Percentiles rank a stretch among this genome's conserved stretches.
Conservation (phyloP, 2,888 invertebrate species). For the Diogma glabrata region DNA sequence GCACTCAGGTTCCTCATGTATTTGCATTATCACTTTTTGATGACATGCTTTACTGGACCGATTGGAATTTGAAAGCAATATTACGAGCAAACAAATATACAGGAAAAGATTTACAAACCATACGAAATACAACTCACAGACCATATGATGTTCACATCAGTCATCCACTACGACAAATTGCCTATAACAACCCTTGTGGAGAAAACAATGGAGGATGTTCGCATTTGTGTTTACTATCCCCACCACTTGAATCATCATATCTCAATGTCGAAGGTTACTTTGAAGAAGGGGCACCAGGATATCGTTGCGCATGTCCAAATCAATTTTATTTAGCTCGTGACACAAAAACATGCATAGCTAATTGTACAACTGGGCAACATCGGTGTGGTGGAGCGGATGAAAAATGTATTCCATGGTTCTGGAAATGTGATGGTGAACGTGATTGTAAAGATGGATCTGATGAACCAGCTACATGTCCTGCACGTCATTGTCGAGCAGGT, state of each 20-base stretch:
- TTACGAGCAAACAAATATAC: conserved; percentile 86
- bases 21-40: conserved; percentile 92
- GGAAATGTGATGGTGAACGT: conserved; percentile 82
- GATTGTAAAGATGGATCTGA: conserved; percentile 89
- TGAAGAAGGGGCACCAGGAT: conserved; percentile 66
- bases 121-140: conserved; percentile 86
- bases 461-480: conserved; percentile 73
- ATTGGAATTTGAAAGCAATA: conserved; percentile 94
- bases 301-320: conserved; percentile 89
- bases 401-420: conserved; percentile 67
- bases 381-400: conserved; percentile 50
- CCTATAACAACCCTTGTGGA: conserved; percentile 83
- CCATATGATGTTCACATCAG: conserved; percentile 90
- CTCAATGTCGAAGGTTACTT: conserved; percentile 66
- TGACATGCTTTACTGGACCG: conserved; percentile 91
- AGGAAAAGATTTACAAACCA: conserved; percentile 56
- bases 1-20: conserved; percentile 81
- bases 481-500: conserved; percentile 74
- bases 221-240: conserved; percentile 85
- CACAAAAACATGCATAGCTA: conserved; percentile 80
- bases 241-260: conserved; percentile 64
- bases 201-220: conserved; percentile 90
- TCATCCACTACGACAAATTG: conserved; percentile 76
- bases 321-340: conserved; percentile 76
- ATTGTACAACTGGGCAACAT: conserved; percentile 66